A percentile compares a stretch with the other conserved stretches of the same genome.
Conservation (phyloP, 2,888 invertebrate genomes). For the Eubasilissa splendida region DNA sequence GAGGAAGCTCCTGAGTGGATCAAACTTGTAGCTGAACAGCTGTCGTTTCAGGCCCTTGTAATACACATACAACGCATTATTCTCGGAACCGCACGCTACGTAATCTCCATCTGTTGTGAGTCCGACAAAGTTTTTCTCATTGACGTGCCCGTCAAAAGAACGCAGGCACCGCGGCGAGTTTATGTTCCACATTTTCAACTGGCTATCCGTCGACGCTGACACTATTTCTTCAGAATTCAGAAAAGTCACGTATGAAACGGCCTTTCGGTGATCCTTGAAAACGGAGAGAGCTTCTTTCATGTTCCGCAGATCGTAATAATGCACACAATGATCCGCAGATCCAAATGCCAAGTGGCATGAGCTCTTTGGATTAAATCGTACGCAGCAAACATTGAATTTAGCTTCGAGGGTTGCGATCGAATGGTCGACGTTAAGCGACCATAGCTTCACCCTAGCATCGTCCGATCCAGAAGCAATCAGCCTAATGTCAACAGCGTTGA, state of each 20-base stretch:
- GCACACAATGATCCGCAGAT: constrained; percentile 97
- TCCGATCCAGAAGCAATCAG: constrained; percentile 94
- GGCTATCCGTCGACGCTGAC: constrained; percentile 93
- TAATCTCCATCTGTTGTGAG: constrained; percentile 93
- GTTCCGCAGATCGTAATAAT: constrained; percentile 93
- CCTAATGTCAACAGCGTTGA: constrained; percentile 91
- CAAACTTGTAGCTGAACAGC: constrained; percentile 89
- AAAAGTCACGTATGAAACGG: constrained; percentile 95
- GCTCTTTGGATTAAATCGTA: constrained; percentile 89
- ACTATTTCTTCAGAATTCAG: constrained; percentile 88
- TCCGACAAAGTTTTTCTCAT: constrained; percentile 97
- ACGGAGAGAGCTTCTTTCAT: constrained; percentile 86
- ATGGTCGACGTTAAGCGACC: constrained; percentile 90
- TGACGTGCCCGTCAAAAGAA: constrained; percentile 92
- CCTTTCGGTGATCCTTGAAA: constrained; percentile 92
- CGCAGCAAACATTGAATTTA: constrained; percentile 96
- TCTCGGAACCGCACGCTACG: constrained; percentile 95
- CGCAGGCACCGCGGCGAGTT: constrained; percentile 84
- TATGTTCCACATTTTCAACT: constrained; percentile 92
- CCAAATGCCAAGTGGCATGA: constrained; percentile 94
- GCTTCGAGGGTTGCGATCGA: constrained; percentile 92
- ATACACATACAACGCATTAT: constrained; percentile 93
- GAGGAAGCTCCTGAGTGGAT: constrained; percentile 83
- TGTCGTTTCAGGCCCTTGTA: constrained; percentile 92
- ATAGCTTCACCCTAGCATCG: constrained; percentile 93